phyloP scores from a whole-genome alignment of 2,888 invertebrate species.

The Cheilosia vulpina region DNA sequence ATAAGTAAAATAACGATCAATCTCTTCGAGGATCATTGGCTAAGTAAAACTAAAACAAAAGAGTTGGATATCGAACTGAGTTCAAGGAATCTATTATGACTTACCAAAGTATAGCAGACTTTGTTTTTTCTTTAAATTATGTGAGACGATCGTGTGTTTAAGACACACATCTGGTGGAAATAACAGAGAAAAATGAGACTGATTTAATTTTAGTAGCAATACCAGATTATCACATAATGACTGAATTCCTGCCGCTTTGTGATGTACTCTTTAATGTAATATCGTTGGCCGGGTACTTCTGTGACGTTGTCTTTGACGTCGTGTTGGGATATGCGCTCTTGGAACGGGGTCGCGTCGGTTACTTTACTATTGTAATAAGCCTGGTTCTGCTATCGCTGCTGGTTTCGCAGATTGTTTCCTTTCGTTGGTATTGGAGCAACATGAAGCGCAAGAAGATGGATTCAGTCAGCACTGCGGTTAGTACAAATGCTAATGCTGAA shows the following conservation, averaged over 20 bases:
- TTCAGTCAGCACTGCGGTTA: slow-evolving; percentile 4
- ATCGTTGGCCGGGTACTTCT: slow-evolving; percentile 94
- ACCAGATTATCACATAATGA: slow-evolving; percentile 83
- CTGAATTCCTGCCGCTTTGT: slow-evolving; percentile 95
- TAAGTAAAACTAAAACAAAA: slow-evolving; percentile 45
- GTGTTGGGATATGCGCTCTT: slow-evolving; percentile 93
- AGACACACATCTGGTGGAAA: background rate
- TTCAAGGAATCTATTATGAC: slow-evolving; percentile 26
- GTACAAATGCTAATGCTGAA: slow-evolving; percentile 45
- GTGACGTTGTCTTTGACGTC: slow-evolving; percentile 95
- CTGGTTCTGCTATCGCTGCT: slow-evolving; percentile 90
- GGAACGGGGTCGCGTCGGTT: slow-evolving; percentile 87
- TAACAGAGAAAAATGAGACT: slow-evolving; percentile 49
- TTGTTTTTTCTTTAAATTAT: slow-evolving; percentile 29
- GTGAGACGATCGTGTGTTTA: slow-evolving; percentile 39
- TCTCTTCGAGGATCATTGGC: background rate
- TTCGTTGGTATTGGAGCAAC: slow-evolving; percentile 88
- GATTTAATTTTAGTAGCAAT: slow-evolving; percentile 34
- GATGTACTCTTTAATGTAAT: slow-evolving; percentile 96
- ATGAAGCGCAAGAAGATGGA: slow-evolving; percentile 49
- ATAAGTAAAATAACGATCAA: background rate
- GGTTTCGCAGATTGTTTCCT: slow-evolving; percentile 90
- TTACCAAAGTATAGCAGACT: slow-evolving; percentile 25
- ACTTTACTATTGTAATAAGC: slow-evolving; percentile 88
- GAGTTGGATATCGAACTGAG: slow-evolving; percentile 47